Percentiles rank a stretch among this genome's conserved stretches.
Conservation (phyloP, 2,888 invertebrate genomes). For the Parthenolecanium corni region DNA sequence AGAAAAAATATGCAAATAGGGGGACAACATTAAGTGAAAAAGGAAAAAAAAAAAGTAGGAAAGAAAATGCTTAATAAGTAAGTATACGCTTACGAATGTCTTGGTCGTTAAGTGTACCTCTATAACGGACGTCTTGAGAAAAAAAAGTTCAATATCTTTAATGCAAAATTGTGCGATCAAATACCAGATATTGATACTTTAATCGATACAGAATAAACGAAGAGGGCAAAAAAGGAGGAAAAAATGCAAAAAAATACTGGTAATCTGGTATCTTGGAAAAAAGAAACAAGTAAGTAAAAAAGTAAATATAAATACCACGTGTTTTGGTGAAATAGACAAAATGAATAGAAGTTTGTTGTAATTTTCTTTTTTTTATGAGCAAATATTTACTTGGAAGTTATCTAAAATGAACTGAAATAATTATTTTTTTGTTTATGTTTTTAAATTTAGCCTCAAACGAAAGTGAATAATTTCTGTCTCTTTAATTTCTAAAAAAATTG, state of each 20-base stretch:
- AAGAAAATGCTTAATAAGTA: constrained; percentile 26
- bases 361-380: no score
- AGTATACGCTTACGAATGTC: constrained; percentile 1
- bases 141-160: neutral
- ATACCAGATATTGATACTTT: neutral
- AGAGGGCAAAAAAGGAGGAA: neutral
- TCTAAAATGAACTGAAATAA: no score
- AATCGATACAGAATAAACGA: neutral
- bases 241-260: neutral
- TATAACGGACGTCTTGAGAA: neutral
- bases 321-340: no score
- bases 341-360: no score
- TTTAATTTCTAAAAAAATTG: no score
- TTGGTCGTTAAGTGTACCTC: neutral
- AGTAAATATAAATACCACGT: no score
- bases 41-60: neutral
- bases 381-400: no score
- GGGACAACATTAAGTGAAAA: constrained; percentile 18
- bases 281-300: no score
- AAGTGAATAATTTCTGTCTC: no score
- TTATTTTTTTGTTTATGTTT: no score
- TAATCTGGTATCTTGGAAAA: no score
- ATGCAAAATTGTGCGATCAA: neutral
- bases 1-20: constrained; percentile 28
- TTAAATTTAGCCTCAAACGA: no score